A percentile compares a stretch with the other conserved stretches of the same genome.
These are phyloP conservation scores for Fukomys damarensis DNA, from an alignment of 2,113 vertebrate genomes.

Conservation along the genomic window DNA sequence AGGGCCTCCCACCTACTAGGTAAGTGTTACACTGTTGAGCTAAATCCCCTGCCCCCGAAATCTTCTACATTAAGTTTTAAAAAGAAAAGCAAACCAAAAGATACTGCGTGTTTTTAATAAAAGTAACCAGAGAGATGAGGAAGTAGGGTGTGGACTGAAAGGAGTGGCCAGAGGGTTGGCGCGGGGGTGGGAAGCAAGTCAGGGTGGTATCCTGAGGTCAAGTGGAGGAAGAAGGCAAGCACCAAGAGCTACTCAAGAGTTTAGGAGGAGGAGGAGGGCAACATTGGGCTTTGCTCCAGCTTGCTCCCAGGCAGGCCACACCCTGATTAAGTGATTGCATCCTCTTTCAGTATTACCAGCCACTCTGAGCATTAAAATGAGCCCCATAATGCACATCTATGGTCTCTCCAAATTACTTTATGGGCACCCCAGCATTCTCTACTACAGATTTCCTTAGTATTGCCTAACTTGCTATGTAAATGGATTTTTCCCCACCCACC, in stretches of 20 bases:
- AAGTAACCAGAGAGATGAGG: too few relatives aligned
- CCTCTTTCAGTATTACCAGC: neutral
- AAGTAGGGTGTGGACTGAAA: neutral
- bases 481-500: neutral
- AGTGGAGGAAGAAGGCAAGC: neutral
- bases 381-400: neutral
- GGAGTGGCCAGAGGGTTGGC: neutral
- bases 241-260: neutral
- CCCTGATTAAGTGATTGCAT: neutral
- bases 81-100: neutral
- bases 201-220: neutral
- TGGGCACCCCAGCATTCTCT: neutral
- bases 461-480: neutral
- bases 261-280: neutral
- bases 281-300: neutral
- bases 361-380: neutral
- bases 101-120: neutral
- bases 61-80: neutral
- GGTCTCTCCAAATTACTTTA: neutral
- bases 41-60: neutral
- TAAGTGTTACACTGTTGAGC: too few relatives aligned
- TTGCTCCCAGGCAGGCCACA: neutral
- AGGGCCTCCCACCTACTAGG: too few relatives aligned
- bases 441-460: neutral
- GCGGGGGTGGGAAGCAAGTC: neutral